These are phyloP conservation scores for Struthidea cinerea DNA, from an alignment of 2,113 vertebrate species.

Conservation along the genomic window DNA sequence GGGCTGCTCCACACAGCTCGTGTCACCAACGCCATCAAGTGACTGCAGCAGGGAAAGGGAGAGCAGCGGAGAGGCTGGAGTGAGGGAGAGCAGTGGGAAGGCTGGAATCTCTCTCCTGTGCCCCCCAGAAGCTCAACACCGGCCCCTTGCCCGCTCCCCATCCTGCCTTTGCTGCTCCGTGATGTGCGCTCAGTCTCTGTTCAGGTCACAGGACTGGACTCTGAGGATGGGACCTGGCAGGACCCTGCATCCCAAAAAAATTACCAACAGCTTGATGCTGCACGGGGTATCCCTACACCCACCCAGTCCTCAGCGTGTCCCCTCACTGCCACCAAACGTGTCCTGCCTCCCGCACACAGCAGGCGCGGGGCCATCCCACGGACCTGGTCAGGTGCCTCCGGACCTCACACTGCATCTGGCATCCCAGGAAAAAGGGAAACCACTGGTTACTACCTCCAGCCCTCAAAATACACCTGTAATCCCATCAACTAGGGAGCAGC, in stretches of 20 bases:
- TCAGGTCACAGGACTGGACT: neutral
- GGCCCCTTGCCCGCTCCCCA: neutral
- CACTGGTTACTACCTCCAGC: fast-evolving
- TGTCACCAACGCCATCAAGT: constrained; percentile 33
- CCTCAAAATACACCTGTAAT: fast-evolving
- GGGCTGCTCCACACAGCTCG: neutral
- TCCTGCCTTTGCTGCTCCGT: neutral
- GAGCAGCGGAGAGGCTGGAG: neutral
- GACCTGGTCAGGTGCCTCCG: neutral
- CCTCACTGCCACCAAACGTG: neutral
- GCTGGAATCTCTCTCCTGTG: neutral
- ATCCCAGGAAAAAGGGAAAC: neutral
- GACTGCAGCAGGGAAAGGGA: neutral
- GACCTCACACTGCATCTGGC: neutral
- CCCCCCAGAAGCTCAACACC: neutral
- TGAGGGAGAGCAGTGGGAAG: neutral
- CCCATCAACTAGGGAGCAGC: neutral
- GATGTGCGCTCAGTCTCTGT: fast-evolving
- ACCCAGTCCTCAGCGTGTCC: fast-evolving
- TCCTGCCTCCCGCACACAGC: neutral
- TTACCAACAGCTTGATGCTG: neutral
- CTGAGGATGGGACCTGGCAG: neutral
- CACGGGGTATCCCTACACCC: neutral
- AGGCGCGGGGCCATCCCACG: fast-evolving
- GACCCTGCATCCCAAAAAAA: neutral